Conservation (phyloP, 2,888 invertebrate genomes). For the Carabus problematicus region DNA sequence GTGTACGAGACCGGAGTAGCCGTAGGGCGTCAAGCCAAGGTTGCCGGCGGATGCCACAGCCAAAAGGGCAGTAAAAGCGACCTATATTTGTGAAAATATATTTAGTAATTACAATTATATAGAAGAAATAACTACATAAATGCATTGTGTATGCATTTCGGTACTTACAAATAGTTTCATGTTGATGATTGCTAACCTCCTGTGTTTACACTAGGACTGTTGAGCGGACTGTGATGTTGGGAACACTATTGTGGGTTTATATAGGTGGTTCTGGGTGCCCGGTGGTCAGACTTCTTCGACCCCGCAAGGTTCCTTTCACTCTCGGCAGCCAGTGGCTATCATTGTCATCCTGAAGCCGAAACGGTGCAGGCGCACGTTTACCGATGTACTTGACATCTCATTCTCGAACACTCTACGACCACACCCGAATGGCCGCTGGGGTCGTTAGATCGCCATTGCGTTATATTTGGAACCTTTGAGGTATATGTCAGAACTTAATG, state of each 20-base stretch:
- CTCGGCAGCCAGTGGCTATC: slow-evolving; percentile 27
- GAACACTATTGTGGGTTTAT: slow-evolving; percentile 35
- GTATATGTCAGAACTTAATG: too few relatives aligned
- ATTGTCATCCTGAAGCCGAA: slow-evolving; percentile 33
- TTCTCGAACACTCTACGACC: slow-evolving; percentile 26
- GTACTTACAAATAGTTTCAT: slow-evolving; percentile 50
- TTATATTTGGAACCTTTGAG: too few relatives aligned
- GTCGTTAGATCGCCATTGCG: too few relatives aligned
- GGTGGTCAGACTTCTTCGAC: slow-evolving; percentile 34
- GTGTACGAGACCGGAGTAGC: slow-evolving; percentile 32
- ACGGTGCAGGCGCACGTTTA: slow-evolving; percentile 24
- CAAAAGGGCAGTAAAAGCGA: slow-evolving; percentile 40
- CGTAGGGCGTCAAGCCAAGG: slow-evolving; percentile 30
- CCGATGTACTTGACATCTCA: slow-evolving; percentile 40
- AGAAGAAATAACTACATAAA: not conserved
- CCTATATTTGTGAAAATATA: slow-evolving; percentile 22
- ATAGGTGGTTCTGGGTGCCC: slow-evolving; percentile 35
- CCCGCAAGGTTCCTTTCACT: slow-evolving; percentile 43
- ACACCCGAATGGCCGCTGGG: slow-evolving; percentile 10
- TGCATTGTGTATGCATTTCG: slow-evolving; percentile 7
- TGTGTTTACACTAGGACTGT: slow-evolving; percentile 37
- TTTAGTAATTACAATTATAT: not conserved
- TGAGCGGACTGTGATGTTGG: slow-evolving; percentile 42
- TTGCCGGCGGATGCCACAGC: slow-evolving; percentile 42
- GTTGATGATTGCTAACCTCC: slow-evolving; percentile 44